Evolutionary conservation across 53 echinoderm and acorn worm species (phyloP), one percentile per base, ranked within the genome.

Genomic region (Zoroaster sp.): DNA sequence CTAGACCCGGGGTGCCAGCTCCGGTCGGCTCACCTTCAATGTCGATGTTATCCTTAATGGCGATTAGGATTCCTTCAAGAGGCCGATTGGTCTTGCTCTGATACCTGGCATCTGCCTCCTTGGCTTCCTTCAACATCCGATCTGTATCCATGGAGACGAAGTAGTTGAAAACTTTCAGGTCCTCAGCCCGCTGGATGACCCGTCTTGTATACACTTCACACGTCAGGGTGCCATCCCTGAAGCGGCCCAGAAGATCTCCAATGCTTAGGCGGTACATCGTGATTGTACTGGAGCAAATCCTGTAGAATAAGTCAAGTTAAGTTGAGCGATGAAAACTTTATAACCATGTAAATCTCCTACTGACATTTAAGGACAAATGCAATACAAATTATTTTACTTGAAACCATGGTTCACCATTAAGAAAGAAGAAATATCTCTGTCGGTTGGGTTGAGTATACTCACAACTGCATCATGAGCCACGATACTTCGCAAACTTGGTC

Each of bases 41-140:
- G 51, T 83, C 83, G 83, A 83, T 83, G 83, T 83, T 83, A 36
- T 83, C 83, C 83, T 83, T 83, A 10, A 51, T 52, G 71, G 83
- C 83, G 17, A 83, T 83, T 14, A 47, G 83, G 71, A 83, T 49
- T 8, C 83, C 83, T 83, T 83, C 83, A 11, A 83, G 83, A 47
- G 49, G 83, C 51, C 83, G 46, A 44, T 83, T 83, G 69, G 83
- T 71, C 83, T 83, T 83, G 51, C 35, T 83, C 83, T 47, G 69
- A 33, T 83, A 83, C 49, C 83, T 69, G 71, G 52, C 83, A 71
- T 83, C 83, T 42, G 83, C 83, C 71, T 83, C 83, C 83, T 83
- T 69, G 49, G 83, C 83, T n/a, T 83, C 51, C 34, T 37, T 46
- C 34, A 83, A 35, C 71, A 83, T 70, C 69, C 71, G 46, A 13